A percentile compares a stretch with the other conserved stretches of the same genome.
These are phyloP conservation scores for Bubo scandiacus DNA, from an alignment of 2,113 vertebrate species.

Conservation along the genomic window DNA sequence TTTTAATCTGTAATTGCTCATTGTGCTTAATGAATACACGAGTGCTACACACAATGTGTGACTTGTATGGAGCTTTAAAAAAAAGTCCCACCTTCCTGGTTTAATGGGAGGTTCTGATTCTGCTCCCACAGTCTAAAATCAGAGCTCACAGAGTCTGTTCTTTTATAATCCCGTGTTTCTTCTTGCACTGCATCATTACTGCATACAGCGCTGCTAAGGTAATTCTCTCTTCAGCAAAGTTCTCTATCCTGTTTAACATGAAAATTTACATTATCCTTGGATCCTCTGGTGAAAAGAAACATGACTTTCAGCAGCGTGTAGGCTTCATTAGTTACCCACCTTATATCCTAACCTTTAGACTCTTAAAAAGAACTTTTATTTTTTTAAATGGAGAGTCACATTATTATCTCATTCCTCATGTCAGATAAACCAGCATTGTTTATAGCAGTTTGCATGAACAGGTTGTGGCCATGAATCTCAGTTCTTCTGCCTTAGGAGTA, in stretches of 20 bases:
- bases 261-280: neutral
- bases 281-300: neutral
- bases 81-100: neutral
- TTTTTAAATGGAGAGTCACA: neutral
- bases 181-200: neutral
- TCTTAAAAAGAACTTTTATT: neutral
- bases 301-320: neutral
- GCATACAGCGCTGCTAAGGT: neutral
- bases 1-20: neutral
- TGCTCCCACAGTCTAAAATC: neutral
- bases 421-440: neutral
- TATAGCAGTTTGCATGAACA: neutral
- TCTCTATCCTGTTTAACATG: neutral
- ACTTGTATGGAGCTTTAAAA: neutral
- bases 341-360: neutral
- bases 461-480: neutral
- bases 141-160: neutral
- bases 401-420: neutral
- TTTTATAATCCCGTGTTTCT: neutral
- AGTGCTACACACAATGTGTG: rapidly evolving
- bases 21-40: neutral
- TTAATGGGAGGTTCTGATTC: neutral
- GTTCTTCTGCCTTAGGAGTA: neutral
- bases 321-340: neutral
- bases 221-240: neutral